Evolutionary conservation across 2,888 invertebrate genomes (phyloP), one percentile per base, ranked within the genome.

Genomic region (Xiphydria camelus): DNA sequence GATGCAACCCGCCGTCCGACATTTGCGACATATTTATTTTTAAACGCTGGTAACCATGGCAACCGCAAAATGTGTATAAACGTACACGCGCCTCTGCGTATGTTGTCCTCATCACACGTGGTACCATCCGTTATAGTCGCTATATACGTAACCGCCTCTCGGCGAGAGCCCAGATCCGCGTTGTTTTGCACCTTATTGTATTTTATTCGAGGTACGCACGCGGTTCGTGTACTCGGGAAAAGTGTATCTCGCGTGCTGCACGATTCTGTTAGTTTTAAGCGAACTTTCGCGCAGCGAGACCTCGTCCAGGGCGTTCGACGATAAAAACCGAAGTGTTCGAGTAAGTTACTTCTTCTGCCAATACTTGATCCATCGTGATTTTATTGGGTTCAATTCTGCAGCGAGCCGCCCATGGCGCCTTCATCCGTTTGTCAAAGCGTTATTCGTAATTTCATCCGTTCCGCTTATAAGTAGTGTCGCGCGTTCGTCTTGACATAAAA

Each of bases 11-110:
- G 12, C 12, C 20, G 4, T 12, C 36, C n/a, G 12, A 20, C 36
- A n/a, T 21, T 20, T 36, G 20, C 18, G 10, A 36, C 19, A 10
- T 14, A 10, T 39, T 55, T 58, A 57, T 58, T 57, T 57, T 58
- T 47, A 41, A 50, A 22, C 57, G 3, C 12, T 23, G 31, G 33
- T 46, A 43, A 43, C 31, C 31, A 29, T 32, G 37, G 3, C 23
- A 23, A 29, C 31, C 21, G 21, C 31, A n/a, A 10, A 26, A 29
- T 20, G 40, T 35, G 35, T 29, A 45, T 25, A 44, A 25, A 41
- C 9, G 23, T 32, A 37, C 23, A n/a, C n/a, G n/a, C n/a, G n/a
- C n/a, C n/a, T n/a, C n/a, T n/a, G n/a, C n/a, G n/a, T n/a, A n/a
- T n/a, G n/a, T n/a, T n/a, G 25, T 14, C 14, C 2, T 7, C 2